These are phyloP conservation scores for Coturnix japonica DNA, from an alignment of 2,113 vertebrate species.

Conservation along the genomic window DNA sequence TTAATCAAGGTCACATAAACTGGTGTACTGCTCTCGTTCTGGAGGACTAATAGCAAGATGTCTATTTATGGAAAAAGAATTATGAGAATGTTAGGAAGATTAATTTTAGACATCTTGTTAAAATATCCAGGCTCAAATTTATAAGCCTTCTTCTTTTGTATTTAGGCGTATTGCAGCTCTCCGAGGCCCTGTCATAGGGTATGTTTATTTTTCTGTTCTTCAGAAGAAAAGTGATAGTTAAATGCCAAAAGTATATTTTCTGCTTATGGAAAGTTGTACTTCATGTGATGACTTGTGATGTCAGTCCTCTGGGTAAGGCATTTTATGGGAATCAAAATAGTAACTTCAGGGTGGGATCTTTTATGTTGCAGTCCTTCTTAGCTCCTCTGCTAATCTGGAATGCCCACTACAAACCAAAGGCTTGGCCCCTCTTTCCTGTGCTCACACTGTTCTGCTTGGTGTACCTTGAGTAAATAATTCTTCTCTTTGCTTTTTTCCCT, in stretches of 20 bases:
- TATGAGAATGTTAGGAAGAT: background rate
- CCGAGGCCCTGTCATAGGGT: background rate
- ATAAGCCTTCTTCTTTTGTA: background rate
- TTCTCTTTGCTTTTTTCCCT: background rate
- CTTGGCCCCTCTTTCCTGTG: background rate
- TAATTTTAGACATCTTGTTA: background rate
- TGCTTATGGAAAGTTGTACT: background rate
- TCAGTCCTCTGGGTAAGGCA: background rate
- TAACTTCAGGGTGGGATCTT: background rate
- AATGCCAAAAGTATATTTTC: background rate
- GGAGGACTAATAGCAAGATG: background rate
- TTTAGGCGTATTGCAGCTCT: background rate
- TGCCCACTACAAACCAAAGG: no score
- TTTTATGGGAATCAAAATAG: background rate
- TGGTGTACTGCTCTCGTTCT: background rate
- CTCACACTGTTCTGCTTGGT: background rate
- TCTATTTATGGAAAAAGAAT: background rate
- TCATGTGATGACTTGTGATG: background rate
- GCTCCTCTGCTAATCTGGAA: background rate
- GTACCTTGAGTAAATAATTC: background rate
- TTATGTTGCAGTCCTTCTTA: background rate
- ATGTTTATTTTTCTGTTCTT: background rate
- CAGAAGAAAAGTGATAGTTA: background rate
- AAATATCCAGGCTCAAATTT: background rate
- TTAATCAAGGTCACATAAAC: accelerated